Percentiles rank a stretch among this genome's conserved stretches.
phyloP scores from a whole-genome alignment of 2,113 vertebrate genomes.

The Epinephelus lanceolatus region DNA sequence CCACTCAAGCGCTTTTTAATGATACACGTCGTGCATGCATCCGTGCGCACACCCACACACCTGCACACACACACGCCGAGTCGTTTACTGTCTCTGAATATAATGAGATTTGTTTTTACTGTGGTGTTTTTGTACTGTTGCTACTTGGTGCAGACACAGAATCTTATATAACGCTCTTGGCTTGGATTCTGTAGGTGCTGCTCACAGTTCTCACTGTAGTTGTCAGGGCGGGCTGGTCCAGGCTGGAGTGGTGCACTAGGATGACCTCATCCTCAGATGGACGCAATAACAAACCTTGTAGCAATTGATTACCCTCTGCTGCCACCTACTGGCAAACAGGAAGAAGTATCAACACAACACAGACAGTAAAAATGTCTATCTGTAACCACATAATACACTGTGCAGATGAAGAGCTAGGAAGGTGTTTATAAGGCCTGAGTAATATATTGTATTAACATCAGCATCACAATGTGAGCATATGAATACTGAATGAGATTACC shows the following conservation, averaged over 20 bases:
- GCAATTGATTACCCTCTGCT: slow-evolving; percentile 58
- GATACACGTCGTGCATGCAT: background rate
- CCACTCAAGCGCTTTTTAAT: slow-evolving; percentile 27
- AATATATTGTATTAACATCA: no score
- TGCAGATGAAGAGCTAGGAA: background rate
- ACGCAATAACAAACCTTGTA: slow-evolving; percentile 49
- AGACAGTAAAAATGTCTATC: background rate
- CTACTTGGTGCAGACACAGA: slow-evolving; percentile 25
- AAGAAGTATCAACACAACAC: background rate
- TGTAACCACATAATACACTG: background rate
- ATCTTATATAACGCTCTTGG: slow-evolving; percentile 33
- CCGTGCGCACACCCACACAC: background rate
- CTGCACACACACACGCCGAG: background rate
- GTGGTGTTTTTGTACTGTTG: slow-evolving; percentile 24
- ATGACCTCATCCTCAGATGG: slow-evolving; percentile 77
- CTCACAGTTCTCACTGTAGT: slow-evolving; percentile 22
- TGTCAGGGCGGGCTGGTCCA: slow-evolving; percentile 47
- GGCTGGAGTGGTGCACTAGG: slow-evolving; percentile 68
- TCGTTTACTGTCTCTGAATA: background rate
- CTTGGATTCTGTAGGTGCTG: slow-evolving; percentile 38
- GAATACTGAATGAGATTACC: background rate
- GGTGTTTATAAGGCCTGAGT: background rate
- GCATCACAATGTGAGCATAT: no score
- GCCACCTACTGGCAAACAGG: slow-evolving; percentile 60
- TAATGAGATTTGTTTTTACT: slow-evolving; percentile 30